Evolutionary conservation across 2,797 vertebrate species (phyloP), one percentile per base, ranked within the genome.

Genomic region (Paguma larvata): DNA sequence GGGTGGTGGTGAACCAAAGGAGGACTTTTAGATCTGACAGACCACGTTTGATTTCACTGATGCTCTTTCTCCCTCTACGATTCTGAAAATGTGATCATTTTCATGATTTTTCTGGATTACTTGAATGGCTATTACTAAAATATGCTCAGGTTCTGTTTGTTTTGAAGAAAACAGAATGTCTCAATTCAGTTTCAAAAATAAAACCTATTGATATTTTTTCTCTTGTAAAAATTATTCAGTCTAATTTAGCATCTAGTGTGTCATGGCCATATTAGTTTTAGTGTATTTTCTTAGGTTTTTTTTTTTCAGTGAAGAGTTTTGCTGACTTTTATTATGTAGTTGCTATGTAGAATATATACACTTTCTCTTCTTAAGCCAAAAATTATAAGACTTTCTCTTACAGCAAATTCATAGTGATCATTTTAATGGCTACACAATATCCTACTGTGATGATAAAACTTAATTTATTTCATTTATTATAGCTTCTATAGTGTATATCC

Each of bases 401-500:
- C 9, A 70, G 15, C 23, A 75, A 68, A 75, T 88, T 93, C 41
- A 73, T 38, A 80, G 9, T 75, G 56, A 91, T 79, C 3, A 78
- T 46, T 92, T 94, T 89, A 92, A 78, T 90, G 92, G 5, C 27
- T 62, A 27, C 1, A 51, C 4, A 72, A 4, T 51, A 83, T 83
- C 80, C 46, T 59, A 14, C n/a, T 89, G 21, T 82, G 79, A 84
- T 68, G 1, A 53, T 91, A 19, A 85, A 30, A 2, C 23, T 18
- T 46, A 56, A 75, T 83, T 94, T 70, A 83, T 86, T 96, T 93
- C 63, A 34, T 68, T 34, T 82, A 1, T 70, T 82, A 25, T 80
- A 94, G 63, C 19, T 87, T 92, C 7, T 62, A 85, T 46, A 48
- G 2, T 77, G 0, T 56, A 15, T 70, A 70, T 75, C 11, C 2